Percentiles rank a stretch among this genome's conserved stretches.
Conservation (phyloP, 2,113 vertebrate species). For the Pseudopipra pipra region DNA sequence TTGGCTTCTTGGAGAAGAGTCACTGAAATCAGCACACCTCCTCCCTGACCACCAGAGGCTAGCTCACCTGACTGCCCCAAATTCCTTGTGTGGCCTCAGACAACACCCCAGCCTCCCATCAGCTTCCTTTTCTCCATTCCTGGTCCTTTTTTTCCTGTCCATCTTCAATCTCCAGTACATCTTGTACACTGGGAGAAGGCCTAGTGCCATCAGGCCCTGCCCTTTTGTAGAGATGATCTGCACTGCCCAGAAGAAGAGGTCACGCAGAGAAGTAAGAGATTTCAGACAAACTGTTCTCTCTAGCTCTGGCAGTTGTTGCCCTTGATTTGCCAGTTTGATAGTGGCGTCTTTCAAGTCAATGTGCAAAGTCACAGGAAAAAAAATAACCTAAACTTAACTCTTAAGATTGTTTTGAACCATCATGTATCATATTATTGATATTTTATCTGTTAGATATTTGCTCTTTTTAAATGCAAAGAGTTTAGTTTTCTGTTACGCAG, state of each 20-base stretch:
- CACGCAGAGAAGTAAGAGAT: background rate
- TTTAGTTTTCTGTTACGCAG: conserved; percentile 39
- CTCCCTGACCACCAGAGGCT: rapidly evolving
- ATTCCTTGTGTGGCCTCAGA: background rate
- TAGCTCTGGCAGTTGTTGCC: background rate
- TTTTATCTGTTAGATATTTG: background rate
- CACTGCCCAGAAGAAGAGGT: background rate
- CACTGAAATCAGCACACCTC: background rate
- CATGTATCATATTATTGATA: background rate
- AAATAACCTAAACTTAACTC: background rate
- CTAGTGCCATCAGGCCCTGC: too few relatives aligned
- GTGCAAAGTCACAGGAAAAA: background rate
- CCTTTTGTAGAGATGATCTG: background rate
- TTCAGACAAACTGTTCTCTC: background rate
- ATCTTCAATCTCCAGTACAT: background rate
- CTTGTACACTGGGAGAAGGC: background rate
- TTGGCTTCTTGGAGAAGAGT: background rate
- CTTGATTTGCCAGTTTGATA: background rate
- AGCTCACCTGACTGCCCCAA: background rate
- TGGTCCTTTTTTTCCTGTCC: background rate
- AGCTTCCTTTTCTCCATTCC: background rate
- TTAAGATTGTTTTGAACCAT: background rate
- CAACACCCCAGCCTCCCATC: background rate
- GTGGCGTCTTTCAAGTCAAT: background rate
- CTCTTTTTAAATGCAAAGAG: background rate